Percentiles rank a stretch among this genome's conserved stretches.
Evolutionary conservation across 2,797 vertebrate species (phyloP).

Genomic region (Myotis myotis): DNA sequence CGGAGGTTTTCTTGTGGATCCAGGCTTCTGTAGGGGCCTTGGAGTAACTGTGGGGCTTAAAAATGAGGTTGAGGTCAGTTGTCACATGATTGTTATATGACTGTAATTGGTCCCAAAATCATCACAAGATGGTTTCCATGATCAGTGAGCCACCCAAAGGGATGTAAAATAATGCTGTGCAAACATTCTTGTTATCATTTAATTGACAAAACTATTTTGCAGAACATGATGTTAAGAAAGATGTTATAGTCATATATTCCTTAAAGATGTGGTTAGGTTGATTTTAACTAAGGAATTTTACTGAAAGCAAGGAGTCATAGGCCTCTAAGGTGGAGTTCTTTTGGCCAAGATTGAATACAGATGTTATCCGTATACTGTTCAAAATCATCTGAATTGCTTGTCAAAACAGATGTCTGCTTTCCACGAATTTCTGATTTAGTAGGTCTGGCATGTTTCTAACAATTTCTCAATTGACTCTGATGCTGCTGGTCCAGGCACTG

Average conservation of each 20-base stretch:
- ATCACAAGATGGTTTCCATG: neutral
- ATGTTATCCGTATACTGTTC: neutral
- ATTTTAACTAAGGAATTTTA: neutral
- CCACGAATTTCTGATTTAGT: neutral
- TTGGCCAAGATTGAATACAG: neutral
- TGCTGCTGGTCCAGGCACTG: too few relatives aligned
- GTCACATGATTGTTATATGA: neutral
- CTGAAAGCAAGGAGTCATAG: neutral
- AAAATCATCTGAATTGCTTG: neutral
- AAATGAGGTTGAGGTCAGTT: neutral
- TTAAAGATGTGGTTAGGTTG: neutral
- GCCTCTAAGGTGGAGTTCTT: neutral
- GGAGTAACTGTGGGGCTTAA: neutral
- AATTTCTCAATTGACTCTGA: neutral
- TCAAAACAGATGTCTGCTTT: neutral
- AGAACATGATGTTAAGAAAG: neutral
- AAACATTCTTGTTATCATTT: neutral
- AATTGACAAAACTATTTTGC: neutral
- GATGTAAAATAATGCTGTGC: neutral
- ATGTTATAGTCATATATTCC: neutral
- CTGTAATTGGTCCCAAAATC: neutral
- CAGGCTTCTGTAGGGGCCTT: neutral
- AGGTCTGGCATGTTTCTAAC: neutral
- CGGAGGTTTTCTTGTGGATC: neutral
- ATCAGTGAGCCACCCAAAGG: neutral